Percentiles rank a stretch among this genome's conserved stretches.
Evolutionary conservation across 2,113 vertebrate genomes (phyloP).

Genomic region (Rostratula benghalensis): DNA sequence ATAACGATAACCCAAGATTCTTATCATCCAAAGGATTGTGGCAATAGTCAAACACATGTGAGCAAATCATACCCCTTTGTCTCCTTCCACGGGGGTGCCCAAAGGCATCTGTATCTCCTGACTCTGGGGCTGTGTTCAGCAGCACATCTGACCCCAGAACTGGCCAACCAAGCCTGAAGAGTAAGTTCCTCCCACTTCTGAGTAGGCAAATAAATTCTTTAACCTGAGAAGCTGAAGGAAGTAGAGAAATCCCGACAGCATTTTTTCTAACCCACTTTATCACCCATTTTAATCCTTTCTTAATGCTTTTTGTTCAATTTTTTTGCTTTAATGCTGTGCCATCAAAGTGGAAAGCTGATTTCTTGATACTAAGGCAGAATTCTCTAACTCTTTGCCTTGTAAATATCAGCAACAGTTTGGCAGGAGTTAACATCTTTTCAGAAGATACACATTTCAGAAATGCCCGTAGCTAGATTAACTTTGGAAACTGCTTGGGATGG

Average conservation of each 20-base stretch:
- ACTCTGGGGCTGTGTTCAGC: not conserved
- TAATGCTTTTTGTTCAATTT: not conserved
- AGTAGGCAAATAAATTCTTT: not conserved
- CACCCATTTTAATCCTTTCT: not conserved
- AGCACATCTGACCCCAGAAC: not conserved
- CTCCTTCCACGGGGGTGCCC: not conserved
- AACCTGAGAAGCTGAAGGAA: not conserved
- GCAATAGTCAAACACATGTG: not conserved
- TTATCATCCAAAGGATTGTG: not conserved
- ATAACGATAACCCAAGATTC: not conserved
- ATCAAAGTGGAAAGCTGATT: not conserved
- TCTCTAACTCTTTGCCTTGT: not conserved
- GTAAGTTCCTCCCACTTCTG: not conserved
- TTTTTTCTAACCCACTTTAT: not conserved
- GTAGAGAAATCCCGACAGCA: not conserved
- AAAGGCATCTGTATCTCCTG: not conserved
- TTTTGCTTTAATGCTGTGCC: not conserved
- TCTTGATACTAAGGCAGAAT: not conserved
- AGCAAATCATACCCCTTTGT: not conserved
- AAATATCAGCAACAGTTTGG: not conserved
- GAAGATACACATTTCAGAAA: not conserved
- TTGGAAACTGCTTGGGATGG: not conserved
- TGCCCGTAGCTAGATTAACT: not conserved
- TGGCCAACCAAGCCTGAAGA: not conserved
- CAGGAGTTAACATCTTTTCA: not conserved